A percentile compares a stretch with the other conserved stretches of the same genome.
Conservation (phyloP, 2,797 vertebrate species). For the Intellagama lesueurii region DNA sequence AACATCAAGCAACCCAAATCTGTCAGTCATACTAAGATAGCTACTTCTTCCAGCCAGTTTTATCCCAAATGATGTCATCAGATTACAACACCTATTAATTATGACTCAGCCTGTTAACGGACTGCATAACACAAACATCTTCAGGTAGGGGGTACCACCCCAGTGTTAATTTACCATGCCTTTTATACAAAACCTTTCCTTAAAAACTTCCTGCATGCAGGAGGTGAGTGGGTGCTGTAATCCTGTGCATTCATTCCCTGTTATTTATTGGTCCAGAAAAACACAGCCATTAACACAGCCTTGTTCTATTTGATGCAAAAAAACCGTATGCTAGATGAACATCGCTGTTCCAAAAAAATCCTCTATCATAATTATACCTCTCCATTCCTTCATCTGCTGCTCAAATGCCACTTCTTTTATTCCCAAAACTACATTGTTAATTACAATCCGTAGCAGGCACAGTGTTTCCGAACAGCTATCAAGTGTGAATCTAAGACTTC, state of each 20-base stretch:
- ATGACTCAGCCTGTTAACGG: neutral
- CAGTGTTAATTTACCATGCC: conserved; percentile 14
- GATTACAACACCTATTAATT: neutral
- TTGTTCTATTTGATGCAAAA: neutral
- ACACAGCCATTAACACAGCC: neutral
- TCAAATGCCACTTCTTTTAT: conserved; percentile 56
- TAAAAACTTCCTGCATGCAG: conserved; percentile 29
- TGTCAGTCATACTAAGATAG: neutral
- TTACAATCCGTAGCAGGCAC: conserved; percentile 63
- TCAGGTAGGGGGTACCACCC: neutral
- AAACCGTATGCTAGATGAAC: conserved; percentile 34
- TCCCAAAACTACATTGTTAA: conserved; percentile 63
- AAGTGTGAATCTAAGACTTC: conserved; percentile 69
- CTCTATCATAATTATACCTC: conserved; percentile 50
- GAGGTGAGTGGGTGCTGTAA: conserved; percentile 13
- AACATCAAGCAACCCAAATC: neutral
- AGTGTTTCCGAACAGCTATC: conserved; percentile 68
- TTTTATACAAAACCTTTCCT: conserved; percentile 1
- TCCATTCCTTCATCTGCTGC: conserved; percentile 44
- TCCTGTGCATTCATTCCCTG: conserved; percentile 7
- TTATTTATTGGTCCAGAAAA: conserved; percentile 35
- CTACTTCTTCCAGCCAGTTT: conserved; percentile 16
- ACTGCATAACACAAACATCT: neutral
- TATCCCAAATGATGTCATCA: neutral
- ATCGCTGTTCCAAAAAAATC: conserved; percentile 14